Evolutionary conservation across 1,140 invertebrate genomes (phyloP).

Genomic region (Drosophila ananassae): DNA sequence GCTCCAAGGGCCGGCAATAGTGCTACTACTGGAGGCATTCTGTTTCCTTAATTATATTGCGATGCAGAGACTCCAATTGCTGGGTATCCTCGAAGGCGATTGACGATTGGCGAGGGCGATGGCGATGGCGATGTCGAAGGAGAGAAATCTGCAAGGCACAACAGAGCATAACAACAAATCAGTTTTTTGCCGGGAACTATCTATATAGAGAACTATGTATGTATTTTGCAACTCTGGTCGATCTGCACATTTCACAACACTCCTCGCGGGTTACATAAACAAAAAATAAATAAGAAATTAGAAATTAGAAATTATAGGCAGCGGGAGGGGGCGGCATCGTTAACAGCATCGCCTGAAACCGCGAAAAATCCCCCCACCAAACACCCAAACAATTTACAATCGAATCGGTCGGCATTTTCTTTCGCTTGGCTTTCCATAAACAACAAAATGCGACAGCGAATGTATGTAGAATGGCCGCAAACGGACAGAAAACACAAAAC

Average conservation of each 20-base stretch:
- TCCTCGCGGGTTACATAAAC: conserved; percentile 41
- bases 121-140: too few relatives aligned
- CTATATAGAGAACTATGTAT: background rate
- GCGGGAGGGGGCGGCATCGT: too few relatives aligned
- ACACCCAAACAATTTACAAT: conserved; percentile 6
- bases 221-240: conserved; percentile 38
- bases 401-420: background rate
- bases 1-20: conserved; percentile 17
- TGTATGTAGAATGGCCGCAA: conserved; percentile 20
- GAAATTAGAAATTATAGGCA: background rate
- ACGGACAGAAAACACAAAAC: conserved; percentile 21
- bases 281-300: conserved; percentile 31
- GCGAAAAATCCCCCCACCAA: background rate
- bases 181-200: conserved; percentile 20
- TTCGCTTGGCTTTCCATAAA: conserved; percentile 24
- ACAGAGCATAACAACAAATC: background rate
- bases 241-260: conserved; percentile 41
- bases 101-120: too few relatives aligned
- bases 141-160: background rate
- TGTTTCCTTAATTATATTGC: background rate
- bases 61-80: background rate
- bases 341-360: too few relatives aligned
- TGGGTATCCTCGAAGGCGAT: background rate
- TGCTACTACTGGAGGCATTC: conserved; percentile 20
- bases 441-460: conserved; percentile 32